These are phyloP conservation scores for Loripinus fragilis DNA, from an alignment of 2,888 invertebrate genomes.

Conservation along the genomic window DNA sequence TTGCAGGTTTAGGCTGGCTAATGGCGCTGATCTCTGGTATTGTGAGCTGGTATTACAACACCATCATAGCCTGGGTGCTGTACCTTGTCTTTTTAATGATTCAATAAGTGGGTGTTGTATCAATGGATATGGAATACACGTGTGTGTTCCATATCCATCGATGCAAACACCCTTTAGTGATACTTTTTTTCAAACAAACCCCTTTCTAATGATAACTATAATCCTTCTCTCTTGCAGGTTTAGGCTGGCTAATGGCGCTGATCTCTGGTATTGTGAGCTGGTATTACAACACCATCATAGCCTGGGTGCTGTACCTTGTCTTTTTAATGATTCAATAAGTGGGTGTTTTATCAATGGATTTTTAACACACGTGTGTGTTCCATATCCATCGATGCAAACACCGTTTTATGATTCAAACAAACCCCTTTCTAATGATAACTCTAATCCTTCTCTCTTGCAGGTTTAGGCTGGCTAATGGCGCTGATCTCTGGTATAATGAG, in stretches of 20 bases:
- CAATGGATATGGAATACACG: no score
- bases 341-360: no score
- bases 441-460: slow-evolving; percentile 75
- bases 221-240: slow-evolving; percentile 81
- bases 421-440: no score
- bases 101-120: no score
- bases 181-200: no score
- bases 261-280: slow-evolving; percentile 96
- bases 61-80: slow-evolving; percentile 98
- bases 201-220: no score
- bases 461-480: slow-evolving; percentile 85
- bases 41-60: slow-evolving; percentile 97
- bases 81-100: slow-evolving; percentile 95
- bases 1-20: slow-evolving; percentile 85
- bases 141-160: no score
- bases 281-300: slow-evolving; percentile 98
- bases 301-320: slow-evolving; percentile 97
- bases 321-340: no score
- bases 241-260: slow-evolving; percentile 84
- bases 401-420: no score
- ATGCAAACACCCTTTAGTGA: no score
- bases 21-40: slow-evolving; percentile 91
- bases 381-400: no score
- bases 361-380: no score
- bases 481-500: slow-evolving; percentile 95